Evolutionary conservation across 2,888 invertebrate species (phyloP), one percentile per base, ranked within the genome.

Genomic region (Parnassius smintheus): DNA sequence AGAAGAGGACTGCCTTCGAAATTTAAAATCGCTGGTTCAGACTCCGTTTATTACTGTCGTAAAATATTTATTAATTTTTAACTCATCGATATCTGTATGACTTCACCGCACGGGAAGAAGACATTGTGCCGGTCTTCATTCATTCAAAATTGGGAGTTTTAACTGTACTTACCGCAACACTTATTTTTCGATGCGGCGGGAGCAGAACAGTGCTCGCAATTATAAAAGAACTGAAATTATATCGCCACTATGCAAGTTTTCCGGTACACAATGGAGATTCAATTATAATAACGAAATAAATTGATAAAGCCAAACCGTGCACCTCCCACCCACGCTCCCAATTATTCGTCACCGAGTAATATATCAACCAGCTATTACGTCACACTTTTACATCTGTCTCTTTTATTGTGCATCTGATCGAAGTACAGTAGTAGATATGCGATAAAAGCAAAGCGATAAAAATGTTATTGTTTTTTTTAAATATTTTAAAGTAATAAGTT

Each of bases 381-480:
- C 45, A 35, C 53, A 53, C 65, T 70, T 68, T 70, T 67, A 69
- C 72, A 75, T 74, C 73, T 75, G 75, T 65, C 65, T 55, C 45
- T 45, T 45, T 45, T 45, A 11, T 35, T 45, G 9, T 45, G 11
- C 45, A 45, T 11, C 45, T 11, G 45, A 11, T 11, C 10, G 45
- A 11, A 9, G 45, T 9, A 9, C 45, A 45, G 45, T 45, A 11
- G 11, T 11, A 11, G 45, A 45, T 11, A 10, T 10, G 44, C 44
- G 9, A 44, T 11, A 44, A 9, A 44, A 44, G 44, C 44, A 11
- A 45, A 10, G 11, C 45, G 11, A 45, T 45, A 11, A 11, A 45
- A 35, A 7, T 25, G 1, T 35, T 35, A 18, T 18, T 35, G 35
- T 35, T 11, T 45, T 45, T 11, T 45, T 7, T 11, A 45, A 8